phyloP scores from a whole-genome alignment of 1,140 invertebrate genomes.

The Thrips palmi region DNA sequence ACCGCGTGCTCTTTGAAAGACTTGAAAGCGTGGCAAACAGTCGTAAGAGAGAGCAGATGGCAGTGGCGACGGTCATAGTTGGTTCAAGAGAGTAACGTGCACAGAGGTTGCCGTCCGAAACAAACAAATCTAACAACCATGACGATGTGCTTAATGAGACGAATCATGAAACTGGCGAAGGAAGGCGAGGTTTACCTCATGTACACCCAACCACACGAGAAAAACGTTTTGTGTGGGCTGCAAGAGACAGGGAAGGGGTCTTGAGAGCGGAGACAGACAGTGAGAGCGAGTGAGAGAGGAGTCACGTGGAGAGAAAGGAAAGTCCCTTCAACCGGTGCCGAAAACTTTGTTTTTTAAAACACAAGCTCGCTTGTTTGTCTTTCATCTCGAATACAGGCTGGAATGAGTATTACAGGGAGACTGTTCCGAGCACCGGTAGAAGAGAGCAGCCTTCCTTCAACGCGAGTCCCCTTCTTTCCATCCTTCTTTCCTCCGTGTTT shows the following conservation, averaged over 20 bases:
- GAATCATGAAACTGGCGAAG: background rate
- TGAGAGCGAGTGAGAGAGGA: slow-evolving; percentile 9
- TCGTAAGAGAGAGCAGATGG: no score
- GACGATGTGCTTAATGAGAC: slow-evolving; percentile 5
- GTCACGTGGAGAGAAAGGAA: background rate
- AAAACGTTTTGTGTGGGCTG: slow-evolving; percentile 40
- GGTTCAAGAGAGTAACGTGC: slow-evolving; percentile 4
- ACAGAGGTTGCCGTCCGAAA: background rate
- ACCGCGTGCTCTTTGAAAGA: no score
- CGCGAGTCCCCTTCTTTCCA: no score
- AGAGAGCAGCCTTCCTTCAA: background rate
- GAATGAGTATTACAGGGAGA: slow-evolving; percentile 4
- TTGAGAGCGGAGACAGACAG: slow-evolving; percentile 13
- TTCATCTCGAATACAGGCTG: background rate
- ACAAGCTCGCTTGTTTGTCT: background rate
- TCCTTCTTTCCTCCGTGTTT: no score
- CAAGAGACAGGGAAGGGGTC: slow-evolving; percentile 24
- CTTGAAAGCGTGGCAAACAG: no score
- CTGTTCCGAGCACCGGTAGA: no score
- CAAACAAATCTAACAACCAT: background rate
- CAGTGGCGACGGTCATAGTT: no score
- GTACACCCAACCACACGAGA: slow-evolving; percentile 62
- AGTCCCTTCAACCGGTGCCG: background rate
- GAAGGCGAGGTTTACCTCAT: slow-evolving; percentile 38
- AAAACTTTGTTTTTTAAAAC: background rate